phyloP scores from a whole-genome alignment of 2,888 invertebrate genomes.

The Neoaliturus tenellus region DNA sequence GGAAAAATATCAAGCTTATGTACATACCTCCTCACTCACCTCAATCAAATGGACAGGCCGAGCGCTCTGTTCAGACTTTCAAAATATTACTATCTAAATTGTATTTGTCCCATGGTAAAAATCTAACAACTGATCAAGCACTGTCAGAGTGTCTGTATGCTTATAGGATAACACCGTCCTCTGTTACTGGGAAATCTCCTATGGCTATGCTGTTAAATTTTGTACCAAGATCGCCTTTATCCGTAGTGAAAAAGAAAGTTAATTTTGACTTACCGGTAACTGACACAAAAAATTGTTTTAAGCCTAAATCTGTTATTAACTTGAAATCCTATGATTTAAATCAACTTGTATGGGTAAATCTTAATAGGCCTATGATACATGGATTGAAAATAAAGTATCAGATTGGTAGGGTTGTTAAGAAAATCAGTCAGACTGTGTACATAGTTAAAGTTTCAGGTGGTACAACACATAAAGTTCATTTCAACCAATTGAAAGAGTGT shows the following conservation, averaged over 20 bases:
- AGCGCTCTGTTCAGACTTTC: background rate
- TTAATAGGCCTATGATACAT: background rate
- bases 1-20: background rate
- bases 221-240: background rate
- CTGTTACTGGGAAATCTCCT: slow-evolving; percentile 43
- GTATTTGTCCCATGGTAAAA: background rate
- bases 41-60: background rate
- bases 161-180: slow-evolving; percentile 10
- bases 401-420: background rate
- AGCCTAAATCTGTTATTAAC: background rate
- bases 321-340: background rate
- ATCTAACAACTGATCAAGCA: background rate
- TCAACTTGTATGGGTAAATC: background rate
- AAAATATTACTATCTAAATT: background rate
- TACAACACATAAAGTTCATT: slow-evolving; percentile 14
- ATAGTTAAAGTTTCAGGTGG: background rate
- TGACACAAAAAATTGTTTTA: background rate
- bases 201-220: slow-evolving; percentile 40
- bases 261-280: background rate
- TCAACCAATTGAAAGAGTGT: slow-evolving; percentile 5
- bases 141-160: background rate
- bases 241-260: slow-evolving; percentile 15
- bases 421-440: background rate
- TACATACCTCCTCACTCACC: slow-evolving; percentile 36
- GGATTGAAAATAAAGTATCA: background rate